These are phyloP conservation scores for Spatulosminthurus flaviceps DNA, from an alignment of 2,888 invertebrate genomes.

Conservation along the genomic window DNA sequence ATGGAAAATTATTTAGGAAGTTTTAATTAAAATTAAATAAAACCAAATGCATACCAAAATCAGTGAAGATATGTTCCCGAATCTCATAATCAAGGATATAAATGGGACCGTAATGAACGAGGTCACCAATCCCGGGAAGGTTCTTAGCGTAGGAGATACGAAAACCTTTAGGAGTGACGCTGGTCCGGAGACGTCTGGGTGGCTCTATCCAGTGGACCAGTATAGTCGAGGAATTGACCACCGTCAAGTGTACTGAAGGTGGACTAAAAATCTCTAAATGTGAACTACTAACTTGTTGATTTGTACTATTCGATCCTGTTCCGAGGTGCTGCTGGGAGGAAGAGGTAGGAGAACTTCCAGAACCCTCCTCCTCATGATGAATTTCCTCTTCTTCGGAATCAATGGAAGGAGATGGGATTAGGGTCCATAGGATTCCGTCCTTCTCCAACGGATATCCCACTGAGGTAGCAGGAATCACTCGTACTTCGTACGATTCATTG, in stretches of 20 bases:
- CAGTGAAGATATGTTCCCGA: conserved; percentile 51
- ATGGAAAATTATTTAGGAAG: too few relatives aligned
- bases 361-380: background rate
- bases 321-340: conserved; percentile 37
- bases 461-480: conserved; percentile 58
- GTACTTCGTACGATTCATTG: conserved; percentile 54
- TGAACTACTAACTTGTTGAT: conserved; percentile 32
- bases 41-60: conserved; percentile 50
- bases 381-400: background rate
- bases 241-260: conserved; percentile 54
- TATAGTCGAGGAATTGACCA: conserved; percentile 55
- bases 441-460: conserved; percentile 51
- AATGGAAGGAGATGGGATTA: background rate
- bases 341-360: background rate
- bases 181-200: conserved; percentile 46
- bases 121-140: conserved; percentile 54
- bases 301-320: conserved; percentile 47
- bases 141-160: conserved; percentile 58
- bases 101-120: conserved; percentile 58
- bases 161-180: conserved; percentile 57
- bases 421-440: conserved; percentile 40
- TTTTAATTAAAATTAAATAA: too few relatives aligned
- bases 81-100: conserved; percentile 51
- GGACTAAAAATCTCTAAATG: conserved; percentile 48
- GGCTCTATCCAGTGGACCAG: conserved; percentile 58